Evolutionary conservation across 2,113 vertebrate genomes (phyloP).

Genomic region (Rhodinocichla rosea): DNA sequence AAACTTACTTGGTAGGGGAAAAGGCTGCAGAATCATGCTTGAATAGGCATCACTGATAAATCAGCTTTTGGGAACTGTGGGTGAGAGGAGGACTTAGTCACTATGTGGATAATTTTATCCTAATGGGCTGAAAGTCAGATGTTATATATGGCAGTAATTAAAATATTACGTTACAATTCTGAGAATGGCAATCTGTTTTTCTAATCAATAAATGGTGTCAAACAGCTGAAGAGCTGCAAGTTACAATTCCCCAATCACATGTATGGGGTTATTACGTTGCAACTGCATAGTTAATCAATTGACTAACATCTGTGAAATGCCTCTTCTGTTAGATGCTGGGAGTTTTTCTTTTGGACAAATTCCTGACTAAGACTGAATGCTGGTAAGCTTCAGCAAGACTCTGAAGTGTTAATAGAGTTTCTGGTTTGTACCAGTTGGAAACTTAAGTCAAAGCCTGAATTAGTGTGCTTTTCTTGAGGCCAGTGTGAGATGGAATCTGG

Average conservation of each 20-base stretch:
- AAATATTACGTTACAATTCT: slow-evolving; percentile 66
- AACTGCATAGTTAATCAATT: slow-evolving; percentile 66
- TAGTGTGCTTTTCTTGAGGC: not conserved
- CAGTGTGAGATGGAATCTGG: not conserved
- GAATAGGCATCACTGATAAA: not conserved
- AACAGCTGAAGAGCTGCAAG: slow-evolving; percentile 59
- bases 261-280: slow-evolving; percentile 41
- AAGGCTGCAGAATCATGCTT: not conserved
- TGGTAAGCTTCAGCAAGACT: not conserved
- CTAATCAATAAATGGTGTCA: slow-evolving; percentile 71
- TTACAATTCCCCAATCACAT: slow-evolving; percentile 68
- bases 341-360: not conserved
- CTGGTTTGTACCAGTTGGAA: not conserved
- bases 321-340: not conserved
- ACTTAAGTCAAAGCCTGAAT: not conserved
- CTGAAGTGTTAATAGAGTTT: not conserved
- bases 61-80: not conserved
- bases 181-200: slow-evolving; percentile 65
- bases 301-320: slow-evolving; percentile 60
- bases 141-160: slow-evolving; percentile 60
- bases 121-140: slow-evolving; percentile 61
- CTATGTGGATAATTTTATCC: not conserved
- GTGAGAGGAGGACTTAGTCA: not conserved
- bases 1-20: not conserved
- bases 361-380: not conserved